Percentiles rank a stretch among this genome's conserved stretches.
phyloP scores from a whole-genome alignment of 1,140 invertebrate species.

The Drosophila bocqueti region DNA sequence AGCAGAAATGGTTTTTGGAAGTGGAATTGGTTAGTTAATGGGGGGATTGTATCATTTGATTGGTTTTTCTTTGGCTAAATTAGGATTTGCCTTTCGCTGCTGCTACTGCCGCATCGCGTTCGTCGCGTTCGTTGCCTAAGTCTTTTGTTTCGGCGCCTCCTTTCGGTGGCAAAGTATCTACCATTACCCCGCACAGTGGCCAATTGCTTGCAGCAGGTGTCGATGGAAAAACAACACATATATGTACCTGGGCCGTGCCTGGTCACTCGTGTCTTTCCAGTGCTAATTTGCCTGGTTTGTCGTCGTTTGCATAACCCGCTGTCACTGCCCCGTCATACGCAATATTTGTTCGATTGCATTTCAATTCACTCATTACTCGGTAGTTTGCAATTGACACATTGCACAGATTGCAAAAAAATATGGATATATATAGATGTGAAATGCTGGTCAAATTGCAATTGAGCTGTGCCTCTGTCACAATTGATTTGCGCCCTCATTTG shows the following conservation, averaged over 20 bases:
- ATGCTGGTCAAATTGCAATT: constrained; percentile 48
- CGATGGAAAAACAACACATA: constrained; percentile 25
- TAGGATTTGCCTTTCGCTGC: constrained; percentile 41
- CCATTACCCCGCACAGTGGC: constrained; percentile 9
- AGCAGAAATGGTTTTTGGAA: constrained; percentile 25
- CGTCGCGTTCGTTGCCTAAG: constrained; percentile 77
- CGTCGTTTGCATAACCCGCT: constrained; percentile 66
- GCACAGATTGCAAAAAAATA: constrained; percentile 54
- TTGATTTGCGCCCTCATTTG: constrained; percentile 36
- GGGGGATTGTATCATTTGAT: constrained; percentile 49
- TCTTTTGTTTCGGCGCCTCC: constrained; percentile 60
- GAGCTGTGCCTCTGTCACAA: constrained; percentile 27
- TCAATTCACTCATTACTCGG: constrained; percentile 66
- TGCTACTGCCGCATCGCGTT: constrained; percentile 42
- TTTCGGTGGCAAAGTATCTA: constrained; percentile 36
- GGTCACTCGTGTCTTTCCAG: constrained; percentile 47
- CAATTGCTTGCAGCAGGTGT: constrained; percentile 39
- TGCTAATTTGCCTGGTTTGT: constrained; percentile 53
- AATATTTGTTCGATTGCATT: constrained; percentile 78
- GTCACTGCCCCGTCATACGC: constrained; percentile 42
- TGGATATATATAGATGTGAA: not conserved
- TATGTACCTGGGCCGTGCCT: constrained; percentile 27
- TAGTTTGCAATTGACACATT: constrained; percentile 66
- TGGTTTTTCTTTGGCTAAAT: constrained; percentile 23
- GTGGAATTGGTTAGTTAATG: constrained; percentile 44